Evolutionary conservation across 2,797 vertebrate species (phyloP).

Genomic region (Eupleurogrammus muticus): DNA sequence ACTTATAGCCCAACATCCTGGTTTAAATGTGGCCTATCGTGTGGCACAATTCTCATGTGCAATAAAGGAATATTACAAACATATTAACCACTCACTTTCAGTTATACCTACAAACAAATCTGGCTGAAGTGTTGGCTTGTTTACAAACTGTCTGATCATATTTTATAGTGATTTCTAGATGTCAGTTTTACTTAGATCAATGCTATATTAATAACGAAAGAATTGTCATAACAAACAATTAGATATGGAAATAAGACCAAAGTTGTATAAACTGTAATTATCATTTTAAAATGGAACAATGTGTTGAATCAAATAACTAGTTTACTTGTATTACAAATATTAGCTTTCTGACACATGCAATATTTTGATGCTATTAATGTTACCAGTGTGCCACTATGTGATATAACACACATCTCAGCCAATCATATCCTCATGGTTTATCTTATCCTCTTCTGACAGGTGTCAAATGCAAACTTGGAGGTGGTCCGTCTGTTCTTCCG

Average conservation of each 20-base stretch:
- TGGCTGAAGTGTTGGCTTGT: constrained; percentile 12
- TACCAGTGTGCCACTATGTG: too few species aligned
- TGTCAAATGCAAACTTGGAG: constrained; percentile 85
- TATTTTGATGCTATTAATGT: background rate
- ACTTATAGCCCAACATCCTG: background rate
- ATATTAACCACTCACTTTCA: constrained; percentile 6
- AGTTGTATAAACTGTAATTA: constrained; percentile 5
- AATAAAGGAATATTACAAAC: background rate
- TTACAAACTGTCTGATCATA: background rate
- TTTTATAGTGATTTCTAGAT: background rate
- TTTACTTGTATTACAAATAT: too few species aligned
- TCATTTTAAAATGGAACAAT: background rate
- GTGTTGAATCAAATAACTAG: too few species aligned
- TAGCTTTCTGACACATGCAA: background rate
- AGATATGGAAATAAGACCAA: background rate
- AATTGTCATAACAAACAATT: background rate
- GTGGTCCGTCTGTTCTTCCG: constrained; percentile 83
- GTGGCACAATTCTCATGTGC: too few species aligned
- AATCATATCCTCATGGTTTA: background rate
- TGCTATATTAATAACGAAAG: background rate
- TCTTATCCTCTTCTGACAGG: constrained; percentile 58
- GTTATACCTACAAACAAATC: constrained; percentile 10
- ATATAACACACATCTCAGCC: too few species aligned
- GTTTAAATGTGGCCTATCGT: background rate
- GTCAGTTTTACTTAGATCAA: background rate